Evolutionary conservation across 2,797 vertebrate species (phyloP), one percentile per base, ranked within the genome.

Genomic region (Cyprinella venusta): DNA sequence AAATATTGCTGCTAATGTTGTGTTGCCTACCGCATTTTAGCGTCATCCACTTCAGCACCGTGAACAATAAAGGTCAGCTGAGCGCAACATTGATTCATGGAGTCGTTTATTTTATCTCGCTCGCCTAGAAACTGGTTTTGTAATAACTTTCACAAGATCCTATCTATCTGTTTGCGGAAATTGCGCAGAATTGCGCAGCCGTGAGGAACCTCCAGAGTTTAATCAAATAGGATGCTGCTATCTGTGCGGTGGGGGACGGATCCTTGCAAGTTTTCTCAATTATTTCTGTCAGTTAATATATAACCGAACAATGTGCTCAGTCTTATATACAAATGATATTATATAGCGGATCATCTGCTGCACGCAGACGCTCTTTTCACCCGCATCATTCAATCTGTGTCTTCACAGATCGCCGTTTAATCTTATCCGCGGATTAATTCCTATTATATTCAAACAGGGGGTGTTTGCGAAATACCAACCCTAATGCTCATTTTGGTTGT

Each of bases 121-220:
- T 63, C 61, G 71, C 59, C 67, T 81, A 19, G 67, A 83, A 86
- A 85, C 40, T 74, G 52, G 42, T 65, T 85, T 81, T 79, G 79
- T 69, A 84, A 88, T 87, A 87, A 85, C 83, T 88, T 88, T 70
- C 64, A 75, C 63, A 30, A 77, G 84, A 88, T 88, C 81, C 54
- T 82, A 88, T 88, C 82, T 67, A 33, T 64, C 36, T 64, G 61
- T 84, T 76, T 85, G 79, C 76, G 79, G 86, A 86, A 87, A 87
- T 87, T 79, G 81, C 24, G 79, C 67, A 76, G 82, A 77, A 82
- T 71, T 79, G 59, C 68, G 61, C 65, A 65, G 74, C 69, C 67
- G 42, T 45, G 36, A 76, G 50, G 26, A 69, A 61, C 42, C 81
- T 69, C 45, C 64, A 70, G 59, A 59, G 75, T 84, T 78, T 84